phyloP scores from a whole-genome alignment of 2,888 invertebrate genomes.

The Polietes domitor region DNA sequence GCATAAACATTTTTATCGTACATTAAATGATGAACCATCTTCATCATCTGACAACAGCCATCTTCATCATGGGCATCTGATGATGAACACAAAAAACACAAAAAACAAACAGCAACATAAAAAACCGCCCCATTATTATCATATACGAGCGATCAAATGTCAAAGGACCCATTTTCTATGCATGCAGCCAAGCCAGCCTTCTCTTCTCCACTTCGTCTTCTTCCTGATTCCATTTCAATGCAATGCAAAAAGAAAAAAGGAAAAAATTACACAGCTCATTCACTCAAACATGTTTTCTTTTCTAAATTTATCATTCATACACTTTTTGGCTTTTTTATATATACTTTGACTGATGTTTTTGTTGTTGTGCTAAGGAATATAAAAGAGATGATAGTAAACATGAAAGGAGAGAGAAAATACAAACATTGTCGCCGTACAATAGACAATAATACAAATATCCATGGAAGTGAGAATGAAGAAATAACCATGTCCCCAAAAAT shows the following conservation, averaged over 20 bases:
- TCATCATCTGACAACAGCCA: not conserved
- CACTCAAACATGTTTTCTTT: constrained; percentile 46
- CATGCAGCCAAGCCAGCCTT: constrained; percentile 37
- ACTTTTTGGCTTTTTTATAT: constrained; percentile 36
- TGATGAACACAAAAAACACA: constrained; percentile 8
- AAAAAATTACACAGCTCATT: constrained; percentile 58
- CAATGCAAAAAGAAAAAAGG: not conserved
- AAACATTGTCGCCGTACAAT: not conserved
- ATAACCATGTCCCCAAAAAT: too few species aligned
- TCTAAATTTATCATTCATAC: constrained; percentile 41
- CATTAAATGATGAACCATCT: constrained; percentile 43
- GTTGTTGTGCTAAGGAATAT: constrained; percentile 36
- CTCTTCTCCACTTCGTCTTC: constrained; percentile 41
- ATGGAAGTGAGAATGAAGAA: constrained; percentile 9
- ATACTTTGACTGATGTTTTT: not conserved
- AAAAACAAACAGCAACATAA: too few species aligned
- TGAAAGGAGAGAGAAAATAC: constrained; percentile 30
- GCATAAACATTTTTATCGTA: constrained; percentile 32
- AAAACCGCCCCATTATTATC: constrained; percentile 60
- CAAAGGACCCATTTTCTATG: constrained; percentile 68
- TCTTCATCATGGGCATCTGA: not conserved
- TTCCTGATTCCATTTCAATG: not conserved
- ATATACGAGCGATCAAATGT: constrained; percentile 68
- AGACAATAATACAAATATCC: not conserved
- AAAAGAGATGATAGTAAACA: constrained; percentile 55